Percentiles rank a stretch among this genome's conserved stretches.
phyloP scores from a whole-genome alignment of 2,888 invertebrate genomes.

The Unio delphinus region DNA sequence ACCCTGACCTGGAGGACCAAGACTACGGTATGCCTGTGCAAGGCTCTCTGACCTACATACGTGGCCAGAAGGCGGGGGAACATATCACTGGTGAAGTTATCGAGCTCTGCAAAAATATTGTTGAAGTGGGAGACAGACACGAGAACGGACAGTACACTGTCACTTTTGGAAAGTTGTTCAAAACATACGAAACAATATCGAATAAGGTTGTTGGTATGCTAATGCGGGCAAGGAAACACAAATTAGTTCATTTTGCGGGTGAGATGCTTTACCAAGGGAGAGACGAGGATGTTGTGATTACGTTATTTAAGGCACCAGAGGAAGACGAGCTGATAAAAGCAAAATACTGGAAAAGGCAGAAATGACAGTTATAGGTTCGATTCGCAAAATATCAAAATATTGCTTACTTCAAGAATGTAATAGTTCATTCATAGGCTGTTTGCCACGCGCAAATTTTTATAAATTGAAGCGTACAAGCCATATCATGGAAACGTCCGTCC shows the following conservation, averaged over 20 bases:
- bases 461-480: no score
- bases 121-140: constrained; percentile 81
- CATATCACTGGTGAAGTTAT: constrained; percentile 90
- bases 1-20: constrained; percentile 74
- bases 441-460: no score
- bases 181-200: constrained; percentile 92
- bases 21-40: constrained; percentile 79
- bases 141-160: constrained; percentile 82
- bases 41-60: constrained; percentile 89
- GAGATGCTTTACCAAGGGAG: constrained; percentile 96
- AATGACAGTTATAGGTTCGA: no score
- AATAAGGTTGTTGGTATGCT: constrained; percentile 96
- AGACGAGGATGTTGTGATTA: constrained; percentile 93
- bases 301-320: constrained; percentile 72
- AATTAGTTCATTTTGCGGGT: constrained; percentile 92
- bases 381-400: no score
- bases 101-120: constrained; percentile 91
- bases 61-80: constrained; percentile 89
- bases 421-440: no score
- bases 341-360: no score
- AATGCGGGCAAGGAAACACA: constrained; percentile 92
- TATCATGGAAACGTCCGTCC: no score
- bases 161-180: constrained; percentile 84
- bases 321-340: no score
- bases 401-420: no score